Conservation (phyloP, 2,113 vertebrate species). For the Pimephales promelas region DNA sequence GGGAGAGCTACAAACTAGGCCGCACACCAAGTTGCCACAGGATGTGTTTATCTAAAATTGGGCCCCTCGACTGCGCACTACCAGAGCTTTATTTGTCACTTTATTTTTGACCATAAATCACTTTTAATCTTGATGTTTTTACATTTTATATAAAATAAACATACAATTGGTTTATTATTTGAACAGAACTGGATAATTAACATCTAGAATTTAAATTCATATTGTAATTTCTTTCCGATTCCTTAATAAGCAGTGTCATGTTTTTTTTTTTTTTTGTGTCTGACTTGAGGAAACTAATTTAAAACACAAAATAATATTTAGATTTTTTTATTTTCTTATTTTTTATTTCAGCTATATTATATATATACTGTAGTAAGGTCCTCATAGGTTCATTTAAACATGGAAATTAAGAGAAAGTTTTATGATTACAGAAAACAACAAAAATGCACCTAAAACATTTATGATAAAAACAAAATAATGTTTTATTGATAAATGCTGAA, state of each 20-base stretch:
- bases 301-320: too few relatives aligned
- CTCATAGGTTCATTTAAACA: neutral
- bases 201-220: neutral
- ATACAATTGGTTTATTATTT: neutral
- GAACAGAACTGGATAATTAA: neutral
- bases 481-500: too few relatives aligned
- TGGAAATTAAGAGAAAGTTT: neutral
- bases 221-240: neutral
- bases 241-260: neutral
- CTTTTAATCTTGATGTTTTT: neutral
- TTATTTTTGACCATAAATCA: constrained; percentile 32
- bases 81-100: constrained; percentile 28
- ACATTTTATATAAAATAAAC: neutral
- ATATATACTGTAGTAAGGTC: neutral
- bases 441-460: too few relatives aligned
- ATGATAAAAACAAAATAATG: too few relatives aligned
- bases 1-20: constrained; percentile 51
- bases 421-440: neutral
- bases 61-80: constrained; percentile 42
- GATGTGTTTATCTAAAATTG: constrained; percentile 59
- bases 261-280: neutral
- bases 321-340: neutral
- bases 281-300: too few relatives aligned
- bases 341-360: too few relatives aligned
- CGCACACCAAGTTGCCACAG: constrained; percentile 55